A percentile compares a stretch with the other conserved stretches of the same genome.
Conservation (phyloP, 2,113 vertebrate genomes). For the Ploceus nigricollis region DNA sequence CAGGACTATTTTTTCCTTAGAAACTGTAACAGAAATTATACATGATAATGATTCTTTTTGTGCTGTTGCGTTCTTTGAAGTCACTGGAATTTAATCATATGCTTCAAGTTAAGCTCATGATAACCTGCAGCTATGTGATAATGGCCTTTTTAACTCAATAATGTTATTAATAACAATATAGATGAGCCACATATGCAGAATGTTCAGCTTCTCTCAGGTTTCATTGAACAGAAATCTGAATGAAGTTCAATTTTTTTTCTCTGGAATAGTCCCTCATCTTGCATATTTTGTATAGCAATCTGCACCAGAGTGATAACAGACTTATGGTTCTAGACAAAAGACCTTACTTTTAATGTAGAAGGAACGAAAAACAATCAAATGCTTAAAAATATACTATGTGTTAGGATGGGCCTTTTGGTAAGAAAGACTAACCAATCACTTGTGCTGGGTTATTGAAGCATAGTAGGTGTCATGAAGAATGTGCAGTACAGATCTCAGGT, state of each 20-base stretch:
- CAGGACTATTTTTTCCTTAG: background rate
- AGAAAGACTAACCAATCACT: background rate
- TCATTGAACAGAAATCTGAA: background rate
- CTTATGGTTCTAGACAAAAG: background rate
- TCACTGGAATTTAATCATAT: background rate
- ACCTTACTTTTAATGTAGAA: background rate
- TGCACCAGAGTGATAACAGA: background rate
- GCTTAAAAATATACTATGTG: background rate
- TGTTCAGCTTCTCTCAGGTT: background rate
- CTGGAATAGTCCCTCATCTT: background rate
- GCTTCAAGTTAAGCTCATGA: background rate
- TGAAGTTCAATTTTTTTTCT: background rate
- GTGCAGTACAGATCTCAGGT: background rate
- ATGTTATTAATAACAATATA: background rate
- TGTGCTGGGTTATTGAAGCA: background rate
- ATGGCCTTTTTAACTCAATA: background rate
- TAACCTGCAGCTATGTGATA: conserved; percentile 15
- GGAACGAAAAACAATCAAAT: background rate
- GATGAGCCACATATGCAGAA: background rate
- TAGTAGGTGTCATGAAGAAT: background rate
- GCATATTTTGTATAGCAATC: background rate
- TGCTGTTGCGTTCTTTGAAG: conserved; percentile 19
- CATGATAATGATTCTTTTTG: background rate
- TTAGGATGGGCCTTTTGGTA: background rate
- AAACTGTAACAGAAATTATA: background rate